Evolutionary conservation across 2,113 vertebrate species (phyloP).

Genomic region (Cottus gobio): DNA sequence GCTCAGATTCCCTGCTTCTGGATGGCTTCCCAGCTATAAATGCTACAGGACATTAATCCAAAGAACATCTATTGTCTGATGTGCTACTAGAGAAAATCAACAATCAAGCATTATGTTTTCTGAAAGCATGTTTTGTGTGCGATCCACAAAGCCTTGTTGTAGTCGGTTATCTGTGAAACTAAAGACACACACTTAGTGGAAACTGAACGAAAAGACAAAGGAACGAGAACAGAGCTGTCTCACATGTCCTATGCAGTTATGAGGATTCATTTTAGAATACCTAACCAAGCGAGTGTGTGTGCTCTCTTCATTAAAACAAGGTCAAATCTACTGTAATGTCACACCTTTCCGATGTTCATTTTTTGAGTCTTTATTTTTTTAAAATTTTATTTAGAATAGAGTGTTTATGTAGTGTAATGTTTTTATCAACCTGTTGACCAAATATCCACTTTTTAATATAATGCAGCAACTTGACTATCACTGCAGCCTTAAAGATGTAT

Average conservation of each 20-base stretch:
- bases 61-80: constrained; percentile 80
- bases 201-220: constrained; percentile 87
- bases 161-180: constrained; percentile 85
- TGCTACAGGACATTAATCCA: constrained; percentile 68
- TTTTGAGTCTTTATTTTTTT: too few relatives aligned
- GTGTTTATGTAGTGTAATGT: too few relatives aligned
- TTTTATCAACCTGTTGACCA: not conserved
- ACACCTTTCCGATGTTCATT: not conserved
- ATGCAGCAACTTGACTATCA: not conserved
- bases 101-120: constrained; percentile 88
- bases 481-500: not conserved
- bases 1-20: constrained; percentile 54
- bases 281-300: constrained; percentile 29
- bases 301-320: constrained; percentile 19
- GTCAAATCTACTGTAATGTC: not conserved
- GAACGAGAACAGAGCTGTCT: constrained; percentile 83
- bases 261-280: constrained; percentile 51
- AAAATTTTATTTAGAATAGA: too few relatives aligned
- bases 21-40: constrained; percentile 70
- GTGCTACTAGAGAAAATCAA: constrained; percentile 87
- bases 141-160: constrained; percentile 91
- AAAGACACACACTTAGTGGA: constrained; percentile 88
- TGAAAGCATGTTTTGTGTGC: constrained; percentile 90
- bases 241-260: constrained; percentile 66
- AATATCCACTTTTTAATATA: not conserved